Percentiles rank a stretch among this genome's conserved stretches.
phyloP scores from a whole-genome alignment of 2,797 vertebrate species.

The Peromyscus attwateri region DNA sequence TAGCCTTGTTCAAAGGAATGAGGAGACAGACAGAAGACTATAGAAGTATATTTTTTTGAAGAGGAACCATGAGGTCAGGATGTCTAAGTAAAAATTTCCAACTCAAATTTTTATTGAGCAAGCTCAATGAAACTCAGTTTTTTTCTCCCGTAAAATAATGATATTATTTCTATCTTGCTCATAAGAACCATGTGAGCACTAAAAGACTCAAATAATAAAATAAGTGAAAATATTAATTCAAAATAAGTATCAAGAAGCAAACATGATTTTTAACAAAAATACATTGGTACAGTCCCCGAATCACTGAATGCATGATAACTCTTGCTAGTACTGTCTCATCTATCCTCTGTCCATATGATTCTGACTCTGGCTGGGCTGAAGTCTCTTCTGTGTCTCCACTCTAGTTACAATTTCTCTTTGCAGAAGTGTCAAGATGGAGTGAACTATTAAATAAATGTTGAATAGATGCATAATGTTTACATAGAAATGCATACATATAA shows the following conservation, averaged over 20 bases:
- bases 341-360: not conserved
- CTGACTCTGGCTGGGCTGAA: not conserved
- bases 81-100: not conserved
- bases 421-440: not conserved
- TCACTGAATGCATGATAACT: not conserved
- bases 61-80: not conserved
- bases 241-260: not conserved
- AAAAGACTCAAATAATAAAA: not conserved
- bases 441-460: slow-evolving; percentile 22
- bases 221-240: not conserved
- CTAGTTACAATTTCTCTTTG: not conserved
- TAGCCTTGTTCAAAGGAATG: not conserved
- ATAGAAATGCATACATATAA: not conserved
- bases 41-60: not conserved
- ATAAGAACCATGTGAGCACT: not conserved
- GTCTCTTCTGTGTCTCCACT: not conserved
- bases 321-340: not conserved
- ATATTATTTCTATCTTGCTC: not conserved
- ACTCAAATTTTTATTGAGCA: not conserved
- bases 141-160: not conserved
- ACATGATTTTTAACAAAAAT: not conserved
- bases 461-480: not conserved
- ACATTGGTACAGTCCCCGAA: not conserved
- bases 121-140: not conserved
- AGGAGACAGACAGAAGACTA: not conserved